These are phyloP conservation scores for Melitaea cinxia DNA, from an alignment of 1,140 invertebrate genomes.

Conservation along the genomic window DNA sequence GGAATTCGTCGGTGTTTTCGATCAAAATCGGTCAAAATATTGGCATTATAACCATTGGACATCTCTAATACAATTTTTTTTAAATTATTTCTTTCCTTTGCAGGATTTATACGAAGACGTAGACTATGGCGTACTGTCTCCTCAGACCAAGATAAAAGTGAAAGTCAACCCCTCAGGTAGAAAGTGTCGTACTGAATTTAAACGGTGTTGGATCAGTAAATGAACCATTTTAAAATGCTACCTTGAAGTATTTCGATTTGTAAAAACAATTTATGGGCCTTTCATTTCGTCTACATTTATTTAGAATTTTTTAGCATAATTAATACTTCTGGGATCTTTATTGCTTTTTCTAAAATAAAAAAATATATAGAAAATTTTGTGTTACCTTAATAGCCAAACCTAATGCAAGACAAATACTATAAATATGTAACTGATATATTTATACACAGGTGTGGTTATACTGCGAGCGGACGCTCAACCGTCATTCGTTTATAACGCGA, in stretches of 20 bases:
- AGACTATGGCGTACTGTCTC: conserved; percentile 90
- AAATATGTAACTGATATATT: background rate
- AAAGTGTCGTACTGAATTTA: conserved; percentile 59
- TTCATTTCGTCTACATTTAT: no score
- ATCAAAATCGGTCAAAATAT: no score
- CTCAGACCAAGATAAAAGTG: conserved; percentile 94
- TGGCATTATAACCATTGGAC: background rate
- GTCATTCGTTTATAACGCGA: conserved; percentile 81
- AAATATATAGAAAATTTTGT: no score
- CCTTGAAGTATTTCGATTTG: no score
- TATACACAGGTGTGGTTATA: conserved; percentile 87
- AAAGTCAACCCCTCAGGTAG: conserved; percentile 96
- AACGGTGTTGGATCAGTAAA: conserved; percentile 14
- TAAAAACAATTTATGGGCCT: background rate
- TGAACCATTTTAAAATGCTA: background rate
- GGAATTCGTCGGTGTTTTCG: no score
- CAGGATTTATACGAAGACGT: conserved; percentile 94
- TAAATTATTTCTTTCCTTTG: conserved; percentile 35
- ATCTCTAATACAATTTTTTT: background rate
- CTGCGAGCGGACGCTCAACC: conserved; percentile 90
- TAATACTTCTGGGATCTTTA: no score
- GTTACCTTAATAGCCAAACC: no score
- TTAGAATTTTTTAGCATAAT: no score
- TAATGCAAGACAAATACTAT: background rate
- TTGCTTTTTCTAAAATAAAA: no score